Percentiles rank a stretch among this genome's conserved stretches.
Conservation (phyloP, 2,888 invertebrate genomes). For the Erpobdella octoculata region DNA sequence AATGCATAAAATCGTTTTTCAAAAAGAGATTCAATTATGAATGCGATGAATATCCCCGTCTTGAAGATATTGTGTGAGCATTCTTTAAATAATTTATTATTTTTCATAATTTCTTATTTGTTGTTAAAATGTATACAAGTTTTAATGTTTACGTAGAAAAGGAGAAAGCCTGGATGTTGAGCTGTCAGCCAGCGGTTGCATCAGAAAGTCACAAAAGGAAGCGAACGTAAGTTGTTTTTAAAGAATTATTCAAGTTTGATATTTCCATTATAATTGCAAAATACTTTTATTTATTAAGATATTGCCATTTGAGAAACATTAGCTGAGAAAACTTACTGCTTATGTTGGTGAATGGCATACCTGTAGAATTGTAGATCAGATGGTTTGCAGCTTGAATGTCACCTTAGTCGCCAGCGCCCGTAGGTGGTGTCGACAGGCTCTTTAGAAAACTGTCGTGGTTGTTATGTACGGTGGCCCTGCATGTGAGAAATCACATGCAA, state of each 20-base stretch:
- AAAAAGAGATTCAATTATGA: slow-evolving; percentile 79
- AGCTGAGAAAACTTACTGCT: too few species aligned
- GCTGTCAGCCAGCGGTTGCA: slow-evolving; percentile 21
- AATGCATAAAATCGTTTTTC: slow-evolving; percentile 82
- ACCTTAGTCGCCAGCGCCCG: too few species aligned
- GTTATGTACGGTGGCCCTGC: too few species aligned
- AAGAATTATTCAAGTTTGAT: too few species aligned
- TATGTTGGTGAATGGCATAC: too few species aligned
- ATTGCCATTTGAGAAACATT: not conserved
- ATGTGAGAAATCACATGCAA: too few species aligned
- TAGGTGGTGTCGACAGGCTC: too few species aligned
- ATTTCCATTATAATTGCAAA: too few species aligned
- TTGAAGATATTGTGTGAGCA: slow-evolving; percentile 51
- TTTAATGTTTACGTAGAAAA: slow-evolving; percentile 7
- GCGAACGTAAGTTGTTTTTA: not conserved
- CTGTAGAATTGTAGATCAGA: too few species aligned
- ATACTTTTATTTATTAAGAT: not conserved
- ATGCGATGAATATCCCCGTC: slow-evolving; percentile 60
- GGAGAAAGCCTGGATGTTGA: slow-evolving; percentile 17
- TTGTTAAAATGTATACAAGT: not conserved
- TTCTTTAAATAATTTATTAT: not conserved
- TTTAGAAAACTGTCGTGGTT: too few species aligned
- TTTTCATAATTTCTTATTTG: not conserved
- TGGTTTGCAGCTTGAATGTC: too few species aligned
- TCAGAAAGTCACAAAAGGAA: not conserved